phyloP scores from a whole-genome alignment of 1,140 invertebrate species.

The Zaprionus davidi region DNA sequence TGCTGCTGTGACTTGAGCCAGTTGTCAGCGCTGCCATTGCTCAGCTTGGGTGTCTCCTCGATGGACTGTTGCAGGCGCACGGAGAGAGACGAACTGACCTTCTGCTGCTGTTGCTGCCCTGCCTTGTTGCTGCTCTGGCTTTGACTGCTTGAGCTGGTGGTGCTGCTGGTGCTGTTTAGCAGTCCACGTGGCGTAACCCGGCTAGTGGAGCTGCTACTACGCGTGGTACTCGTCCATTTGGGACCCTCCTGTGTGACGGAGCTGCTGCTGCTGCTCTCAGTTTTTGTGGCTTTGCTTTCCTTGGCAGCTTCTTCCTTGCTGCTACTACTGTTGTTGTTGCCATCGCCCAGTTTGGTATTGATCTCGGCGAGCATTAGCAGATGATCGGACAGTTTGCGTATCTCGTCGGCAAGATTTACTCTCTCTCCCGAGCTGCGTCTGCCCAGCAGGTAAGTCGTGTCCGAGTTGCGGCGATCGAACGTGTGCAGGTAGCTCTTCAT shows the following conservation, averaged over 20 bases:
- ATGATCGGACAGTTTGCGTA: constrained; percentile 91
- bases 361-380: constrained; percentile 89
- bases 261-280: constrained; percentile 28
- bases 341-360: constrained; percentile 86
- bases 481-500: constrained; percentile 84
- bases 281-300: constrained; percentile 1
- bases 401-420: constrained; percentile 91
- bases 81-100: constrained; percentile 67
- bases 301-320: not conserved
- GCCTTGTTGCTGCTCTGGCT: constrained; percentile 44
- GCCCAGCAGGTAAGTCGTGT: constrained; percentile 87
- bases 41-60: constrained; percentile 78
- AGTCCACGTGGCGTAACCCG: constrained; percentile 37
- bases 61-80: constrained; percentile 78
- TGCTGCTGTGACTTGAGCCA: constrained; percentile 36
- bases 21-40: constrained; percentile 53
- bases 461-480: constrained; percentile 90
- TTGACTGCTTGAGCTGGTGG: constrained; percentile 45
- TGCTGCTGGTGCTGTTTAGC: constrained; percentile 27
- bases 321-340: constrained; percentile 71
- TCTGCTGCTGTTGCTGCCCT: constrained; percentile 43
- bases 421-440: constrained; percentile 84
- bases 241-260: constrained; percentile 40
- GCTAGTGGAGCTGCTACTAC: constrained; percentile 45
- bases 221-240: constrained; percentile 49